A percentile compares a stretch with the other conserved stretches of the same genome.
Evolutionary conservation across 1,140 invertebrate species (phyloP).

Genomic region (Rhopalosiphum padi): DNA sequence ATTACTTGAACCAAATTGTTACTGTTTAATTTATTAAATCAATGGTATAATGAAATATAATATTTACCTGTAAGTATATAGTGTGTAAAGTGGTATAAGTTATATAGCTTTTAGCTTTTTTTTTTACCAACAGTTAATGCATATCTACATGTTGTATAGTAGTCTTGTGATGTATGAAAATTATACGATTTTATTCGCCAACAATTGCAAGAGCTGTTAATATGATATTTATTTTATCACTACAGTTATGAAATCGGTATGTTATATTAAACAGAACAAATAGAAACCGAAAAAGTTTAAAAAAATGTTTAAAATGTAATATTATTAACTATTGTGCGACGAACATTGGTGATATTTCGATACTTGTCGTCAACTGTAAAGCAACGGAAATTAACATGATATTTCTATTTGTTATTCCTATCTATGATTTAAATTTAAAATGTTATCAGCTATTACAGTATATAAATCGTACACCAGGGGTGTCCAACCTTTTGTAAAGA

Average conservation of each 20-base stretch:
- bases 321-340: not conserved
- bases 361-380: not conserved
- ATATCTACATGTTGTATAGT: not conserved
- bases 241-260: not conserved
- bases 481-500: too few species aligned
- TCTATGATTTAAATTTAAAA: not conserved
- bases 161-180: not conserved
- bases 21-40: not conserved
- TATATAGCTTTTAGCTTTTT: not conserved
- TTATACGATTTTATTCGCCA: not conserved
- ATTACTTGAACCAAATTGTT: not conserved
- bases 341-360: not conserved
- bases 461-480: not conserved
- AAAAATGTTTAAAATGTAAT: not conserved
- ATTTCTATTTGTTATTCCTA: not conserved
- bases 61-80: not conserved
- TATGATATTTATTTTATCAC: not conserved
- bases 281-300: not conserved
- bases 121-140: not conserved
- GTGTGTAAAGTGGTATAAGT: not conserved
- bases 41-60: not conserved
- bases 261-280: not conserved
- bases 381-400: not conserved
- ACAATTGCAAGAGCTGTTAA: not conserved
- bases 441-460: not conserved